A percentile compares a stretch with the other conserved stretches of the same genome.
These are phyloP conservation scores for Pelodiscus sinensis DNA, from an alignment of 2,113 vertebrate species.

Conservation along the genomic window DNA sequence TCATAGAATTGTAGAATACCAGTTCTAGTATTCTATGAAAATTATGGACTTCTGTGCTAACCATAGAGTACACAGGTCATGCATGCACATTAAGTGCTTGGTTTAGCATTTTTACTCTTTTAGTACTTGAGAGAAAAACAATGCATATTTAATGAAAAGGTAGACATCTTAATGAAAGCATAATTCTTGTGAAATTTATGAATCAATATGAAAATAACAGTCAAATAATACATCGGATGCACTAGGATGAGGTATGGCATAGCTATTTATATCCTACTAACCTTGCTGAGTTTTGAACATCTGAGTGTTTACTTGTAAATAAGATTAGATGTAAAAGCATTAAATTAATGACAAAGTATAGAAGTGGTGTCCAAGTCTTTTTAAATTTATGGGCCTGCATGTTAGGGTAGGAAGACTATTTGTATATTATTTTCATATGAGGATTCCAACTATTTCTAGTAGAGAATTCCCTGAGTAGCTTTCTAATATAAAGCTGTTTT, in stretches of 20 bases:
- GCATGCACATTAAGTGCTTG: neutral
- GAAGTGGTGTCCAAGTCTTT: neutral
- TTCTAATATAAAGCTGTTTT: neutral
- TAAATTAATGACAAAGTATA: neutral
- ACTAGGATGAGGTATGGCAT: neutral
- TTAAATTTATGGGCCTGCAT: neutral
- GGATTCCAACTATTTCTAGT: neutral
- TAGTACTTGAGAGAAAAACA: neutral
- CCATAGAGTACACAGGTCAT: too few species aligned
- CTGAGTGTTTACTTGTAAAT: neutral
- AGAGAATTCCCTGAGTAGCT: neutral
- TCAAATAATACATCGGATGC: neutral
- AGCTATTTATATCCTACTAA: neutral
- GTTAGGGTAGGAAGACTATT: neutral
- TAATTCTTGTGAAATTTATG: neutral
- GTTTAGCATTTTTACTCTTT: neutral
- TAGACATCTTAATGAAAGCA: neutral
- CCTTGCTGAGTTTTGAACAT: neutral
- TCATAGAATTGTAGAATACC: too few species aligned
- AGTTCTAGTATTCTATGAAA: too few species aligned
- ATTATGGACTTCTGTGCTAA: too few species aligned
- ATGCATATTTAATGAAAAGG: neutral
- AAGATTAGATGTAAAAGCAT: neutral
- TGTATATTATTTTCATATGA: neutral
- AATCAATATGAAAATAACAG: neutral